Conservation (phyloP, 1,140 invertebrate species). For the Megathymus violae region DNA sequence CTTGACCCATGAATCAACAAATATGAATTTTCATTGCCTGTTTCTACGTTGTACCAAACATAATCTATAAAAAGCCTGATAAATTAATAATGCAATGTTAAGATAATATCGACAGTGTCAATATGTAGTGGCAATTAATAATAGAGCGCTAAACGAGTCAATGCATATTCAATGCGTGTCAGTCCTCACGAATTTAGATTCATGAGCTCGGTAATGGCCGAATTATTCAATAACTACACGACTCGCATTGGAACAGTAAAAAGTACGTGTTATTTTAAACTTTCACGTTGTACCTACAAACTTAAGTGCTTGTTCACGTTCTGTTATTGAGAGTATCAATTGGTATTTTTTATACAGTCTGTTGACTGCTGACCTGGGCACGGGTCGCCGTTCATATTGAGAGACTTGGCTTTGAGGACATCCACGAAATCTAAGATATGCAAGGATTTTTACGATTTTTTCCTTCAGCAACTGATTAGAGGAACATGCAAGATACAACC, state of each 20-base stretch:
- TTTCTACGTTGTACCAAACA: background rate
- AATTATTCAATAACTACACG: slow-evolving; percentile 33
- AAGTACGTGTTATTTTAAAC: slow-evolving; percentile 16
- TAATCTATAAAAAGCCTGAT: background rate
- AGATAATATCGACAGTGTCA: slow-evolving; percentile 14
- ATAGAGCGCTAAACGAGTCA: slow-evolving; percentile 20
- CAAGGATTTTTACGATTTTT: too few relatives aligned
- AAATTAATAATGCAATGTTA: slow-evolving; percentile 4
- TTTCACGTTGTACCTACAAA: slow-evolving; percentile 15
- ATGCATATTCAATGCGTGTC: slow-evolving; percentile 29
- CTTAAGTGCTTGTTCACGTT: slow-evolving; percentile 12
- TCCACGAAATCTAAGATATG: too few relatives aligned
- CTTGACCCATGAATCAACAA: too few relatives aligned
- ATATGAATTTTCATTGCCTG: too few relatives aligned
- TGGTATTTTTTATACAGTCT: background rate
- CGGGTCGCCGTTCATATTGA: too few relatives aligned
- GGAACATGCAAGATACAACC: too few relatives aligned
- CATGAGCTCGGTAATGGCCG: slow-evolving; percentile 29
- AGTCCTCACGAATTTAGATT: slow-evolving; percentile 17
- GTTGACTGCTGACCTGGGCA: too few relatives aligned
- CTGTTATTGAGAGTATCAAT: slow-evolving; percentile 3
- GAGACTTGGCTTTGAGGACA: too few relatives aligned
- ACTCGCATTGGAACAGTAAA: slow-evolving; percentile 24
- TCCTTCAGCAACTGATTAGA: too few relatives aligned
- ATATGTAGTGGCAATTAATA: slow-evolving; percentile 23